Base-by-base conservation (phyloP, 2,797 vertebrate species). In the Poeciliopsis gracilis region DNA sequence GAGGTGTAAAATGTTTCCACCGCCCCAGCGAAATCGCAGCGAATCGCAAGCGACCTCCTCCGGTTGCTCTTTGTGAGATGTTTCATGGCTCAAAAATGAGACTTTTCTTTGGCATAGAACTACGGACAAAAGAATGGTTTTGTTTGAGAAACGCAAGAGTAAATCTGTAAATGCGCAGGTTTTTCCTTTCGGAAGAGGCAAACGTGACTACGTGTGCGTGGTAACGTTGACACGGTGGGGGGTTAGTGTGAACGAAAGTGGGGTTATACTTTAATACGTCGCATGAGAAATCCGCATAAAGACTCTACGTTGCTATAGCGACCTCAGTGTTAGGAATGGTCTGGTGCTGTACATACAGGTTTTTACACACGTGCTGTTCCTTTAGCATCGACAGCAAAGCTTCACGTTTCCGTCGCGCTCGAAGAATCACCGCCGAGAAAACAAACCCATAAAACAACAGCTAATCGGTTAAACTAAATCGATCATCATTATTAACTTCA, bases 61-160 rank as follows among this genome's bases (percentile, higher is more conserved):
- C 55, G 43, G 79, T 83, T 86, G 86, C 79, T 85, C 79, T 45
- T 30, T 75, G 69, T 38, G 73, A 80, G 73, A 88, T 74, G 89
- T 78, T 81, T 87, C 79, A 86, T 86, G 89, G 87, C 78, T 92
- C 90, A 90, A 87, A 91, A 91, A 30, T 86, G 86, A 88, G 75
- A 79, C 85, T 87, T 86, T 92, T 96, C 95, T 96, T 96, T 96
- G 95, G 95, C 94, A 94, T 95, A 88, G 88, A 91, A 94, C 87
- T 87, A 92, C 83, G 80, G 82, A 67, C 78, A 78, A 81, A 78
- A 38, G 9, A 67, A 82, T 63, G 43, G 46, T 53, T 47, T 47
- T 13, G 25, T 63, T 57, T 74, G 63, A 77, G 12, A 83, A 81
- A 79, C 38, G 5, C 33, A 4, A 23, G 10, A 43, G 70, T 53